A percentile compares a stretch with the other conserved stretches of the same genome.
These are phyloP conservation scores for Lymantria monacha DNA, from an alignment of 2,888 invertebrate genomes.

Conservation along the genomic window DNA sequence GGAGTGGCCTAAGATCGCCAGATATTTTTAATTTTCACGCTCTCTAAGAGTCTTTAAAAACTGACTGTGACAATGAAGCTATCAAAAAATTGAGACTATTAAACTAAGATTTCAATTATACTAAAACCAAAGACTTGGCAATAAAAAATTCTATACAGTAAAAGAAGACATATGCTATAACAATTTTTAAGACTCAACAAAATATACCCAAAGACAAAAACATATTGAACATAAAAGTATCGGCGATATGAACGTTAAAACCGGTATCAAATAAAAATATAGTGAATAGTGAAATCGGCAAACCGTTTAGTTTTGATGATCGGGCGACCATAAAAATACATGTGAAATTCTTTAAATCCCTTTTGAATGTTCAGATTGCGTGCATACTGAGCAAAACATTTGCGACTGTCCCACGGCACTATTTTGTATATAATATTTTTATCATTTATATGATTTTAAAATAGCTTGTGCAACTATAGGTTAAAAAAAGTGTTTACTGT, in stretches of 20 bases:
- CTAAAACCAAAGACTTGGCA: too few relatives aligned
- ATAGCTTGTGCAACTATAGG: too few relatives aligned
- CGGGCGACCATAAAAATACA: neutral
- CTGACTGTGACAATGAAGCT: too few relatives aligned
- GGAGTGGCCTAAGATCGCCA: too few relatives aligned
- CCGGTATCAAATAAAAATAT: slow-evolving; percentile 1
- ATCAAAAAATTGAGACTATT: too few relatives aligned
- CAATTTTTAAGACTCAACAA: neutral
- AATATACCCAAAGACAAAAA: neutral
- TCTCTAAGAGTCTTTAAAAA: too few relatives aligned
- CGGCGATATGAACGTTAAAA: slow-evolving; percentile 6
- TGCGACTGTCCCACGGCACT: neutral
- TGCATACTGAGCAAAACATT: neutral
- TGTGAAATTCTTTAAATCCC: neutral
- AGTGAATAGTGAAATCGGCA: slow-evolving; percentile 2
- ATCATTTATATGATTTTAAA: too few relatives aligned
- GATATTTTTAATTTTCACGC: too few relatives aligned
- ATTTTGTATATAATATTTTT: neutral
- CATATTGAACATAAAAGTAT: slow-evolving; percentile 3
- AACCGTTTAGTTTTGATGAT: slow-evolving; percentile 3
- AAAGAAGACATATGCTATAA: too few relatives aligned
- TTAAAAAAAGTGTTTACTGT: too few relatives aligned
- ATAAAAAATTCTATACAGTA: too few relatives aligned
- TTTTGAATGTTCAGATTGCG: neutral
- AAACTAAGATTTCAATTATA: too few relatives aligned